Evolutionary conservation across 2,797 vertebrate species (phyloP).

Genomic region (Coracias cyanogaster): DNA sequence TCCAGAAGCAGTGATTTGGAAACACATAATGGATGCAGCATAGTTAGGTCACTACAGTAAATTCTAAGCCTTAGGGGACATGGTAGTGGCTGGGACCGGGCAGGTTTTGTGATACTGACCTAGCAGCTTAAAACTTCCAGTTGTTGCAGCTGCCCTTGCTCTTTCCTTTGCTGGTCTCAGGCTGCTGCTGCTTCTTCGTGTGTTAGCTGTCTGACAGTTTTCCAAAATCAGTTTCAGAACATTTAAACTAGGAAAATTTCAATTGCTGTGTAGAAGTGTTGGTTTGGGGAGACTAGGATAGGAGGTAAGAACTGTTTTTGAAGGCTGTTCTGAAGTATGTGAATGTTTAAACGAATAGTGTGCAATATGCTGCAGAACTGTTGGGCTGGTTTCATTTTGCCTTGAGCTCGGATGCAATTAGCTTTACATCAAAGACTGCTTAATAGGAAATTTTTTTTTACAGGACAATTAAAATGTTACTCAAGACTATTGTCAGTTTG

Average conservation of each 20-base stretch:
- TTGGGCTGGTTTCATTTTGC: background rate
- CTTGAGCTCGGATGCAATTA: background rate
- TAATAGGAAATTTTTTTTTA: background rate
- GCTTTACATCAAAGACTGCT: conserved; percentile 26
- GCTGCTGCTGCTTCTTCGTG: background rate
- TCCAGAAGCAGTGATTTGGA: background rate
- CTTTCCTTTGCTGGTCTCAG: conserved; percentile 12
- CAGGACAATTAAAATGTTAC: background rate
- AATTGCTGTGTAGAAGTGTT: background rate
- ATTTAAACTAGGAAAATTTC: background rate
- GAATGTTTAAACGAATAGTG: background rate
- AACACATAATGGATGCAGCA: background rate
- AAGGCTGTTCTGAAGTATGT: background rate
- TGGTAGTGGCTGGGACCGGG: background rate
- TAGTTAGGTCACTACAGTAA: background rate
- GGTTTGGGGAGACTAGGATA: background rate
- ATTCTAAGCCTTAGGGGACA: background rate
- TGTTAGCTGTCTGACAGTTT: background rate
- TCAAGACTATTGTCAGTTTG: background rate
- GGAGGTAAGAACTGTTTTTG: background rate
- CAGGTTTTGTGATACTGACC: background rate
- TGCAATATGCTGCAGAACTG: background rate
- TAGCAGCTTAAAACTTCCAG: background rate
- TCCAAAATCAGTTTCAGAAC: background rate
- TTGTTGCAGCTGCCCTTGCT: conserved; percentile 4